Evolutionary conservation across 2,797 vertebrate genomes (phyloP), one percentile per base, ranked within the genome.

Genomic region (Mormyrus hasselquistii): DNA sequence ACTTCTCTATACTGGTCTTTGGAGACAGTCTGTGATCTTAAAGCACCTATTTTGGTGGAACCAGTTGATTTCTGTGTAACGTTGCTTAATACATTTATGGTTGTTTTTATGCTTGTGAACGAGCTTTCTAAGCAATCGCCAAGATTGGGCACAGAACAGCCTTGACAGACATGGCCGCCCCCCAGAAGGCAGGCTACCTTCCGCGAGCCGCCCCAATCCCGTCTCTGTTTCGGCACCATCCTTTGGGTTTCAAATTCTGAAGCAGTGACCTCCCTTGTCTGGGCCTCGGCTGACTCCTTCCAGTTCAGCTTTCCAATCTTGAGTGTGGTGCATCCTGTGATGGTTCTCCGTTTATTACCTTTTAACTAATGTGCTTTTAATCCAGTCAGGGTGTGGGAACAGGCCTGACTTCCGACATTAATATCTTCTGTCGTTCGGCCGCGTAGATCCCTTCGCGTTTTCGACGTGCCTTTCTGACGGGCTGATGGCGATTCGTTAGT

Each of bases 21-120:
- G 95, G 96, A 96, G 96, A 97, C 96, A 96, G 96, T 95, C 93
- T 96, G 93, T 94, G 94, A 94, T 95, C 96, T 95, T 96, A 91
- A 96, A 95, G 96, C 96, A 97, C 96, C 96, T 94, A 96, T 97
- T 96, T 96, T 96, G 96, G 96, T 97, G 96, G 93, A 95, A 92
- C 95, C 96, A 95, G 93, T 94, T 96, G 94, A 87, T 89, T 86
- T 89, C 50, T 69, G 41, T 88, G 73, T 90, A 90, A 85, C 53
- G 86, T 87, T 90, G 52, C 49, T 79, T 79, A n/a, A 88, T 84
- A 89, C 88, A 89, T 8, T 92, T 94, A 93, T 94, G 94, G 91
- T 59, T 88, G 44, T 87, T 1, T 86, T 86, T 90, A 93, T 96
- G 96, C 96, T 97, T 96, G 95, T 93, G 95, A 95, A 95, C 96